phyloP scores from a whole-genome alignment of 2,113 vertebrate genomes.

The Esox niger region DNA sequence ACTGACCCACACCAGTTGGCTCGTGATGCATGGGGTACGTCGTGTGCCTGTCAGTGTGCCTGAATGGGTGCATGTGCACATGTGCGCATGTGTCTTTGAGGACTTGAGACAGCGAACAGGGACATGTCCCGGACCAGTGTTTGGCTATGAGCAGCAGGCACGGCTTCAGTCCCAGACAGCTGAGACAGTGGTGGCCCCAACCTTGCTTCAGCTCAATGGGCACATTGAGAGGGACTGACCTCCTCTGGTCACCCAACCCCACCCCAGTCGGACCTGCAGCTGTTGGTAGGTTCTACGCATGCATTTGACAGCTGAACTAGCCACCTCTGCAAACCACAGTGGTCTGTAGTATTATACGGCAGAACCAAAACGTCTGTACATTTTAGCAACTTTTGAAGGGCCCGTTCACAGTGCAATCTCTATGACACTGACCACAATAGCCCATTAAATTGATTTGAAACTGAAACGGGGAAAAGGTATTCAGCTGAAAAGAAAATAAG shows the following conservation, averaged over 20 bases:
- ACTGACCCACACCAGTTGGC: slow-evolving; percentile 59
- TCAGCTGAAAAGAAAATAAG: too few species aligned
- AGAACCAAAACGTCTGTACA: too few species aligned
- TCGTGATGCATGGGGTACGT: slow-evolving; percentile 45
- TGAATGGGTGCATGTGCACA: slow-evolving; percentile 19
- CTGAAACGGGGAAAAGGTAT: too few species aligned
- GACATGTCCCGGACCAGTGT: slow-evolving; percentile 9
- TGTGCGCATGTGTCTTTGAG: slow-evolving; percentile 26
- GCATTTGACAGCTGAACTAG: slow-evolving; percentile 24
- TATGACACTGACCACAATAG: too few species aligned
- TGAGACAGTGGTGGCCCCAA: slow-evolving; percentile 60
- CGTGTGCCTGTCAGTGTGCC: slow-evolving; percentile 50
- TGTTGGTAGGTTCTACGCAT: background rate
- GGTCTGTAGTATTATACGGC: too few species aligned
- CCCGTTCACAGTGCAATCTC: too few species aligned
- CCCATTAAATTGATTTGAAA: too few species aligned
- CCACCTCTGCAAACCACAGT: slow-evolving; percentile 4
- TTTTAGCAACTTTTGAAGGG: too few species aligned
- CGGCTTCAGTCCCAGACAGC: slow-evolving; percentile 52
- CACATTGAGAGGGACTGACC: background rate
- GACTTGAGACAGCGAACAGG: too few species aligned
- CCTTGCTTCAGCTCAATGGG: background rate
- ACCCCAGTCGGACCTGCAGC: background rate
- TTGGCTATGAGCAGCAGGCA: slow-evolving; percentile 40
- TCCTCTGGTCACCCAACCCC: background rate